phyloP scores from a whole-genome alignment of 2,888 invertebrate genomes.

The Zhuqinia jingwanae region DNA sequence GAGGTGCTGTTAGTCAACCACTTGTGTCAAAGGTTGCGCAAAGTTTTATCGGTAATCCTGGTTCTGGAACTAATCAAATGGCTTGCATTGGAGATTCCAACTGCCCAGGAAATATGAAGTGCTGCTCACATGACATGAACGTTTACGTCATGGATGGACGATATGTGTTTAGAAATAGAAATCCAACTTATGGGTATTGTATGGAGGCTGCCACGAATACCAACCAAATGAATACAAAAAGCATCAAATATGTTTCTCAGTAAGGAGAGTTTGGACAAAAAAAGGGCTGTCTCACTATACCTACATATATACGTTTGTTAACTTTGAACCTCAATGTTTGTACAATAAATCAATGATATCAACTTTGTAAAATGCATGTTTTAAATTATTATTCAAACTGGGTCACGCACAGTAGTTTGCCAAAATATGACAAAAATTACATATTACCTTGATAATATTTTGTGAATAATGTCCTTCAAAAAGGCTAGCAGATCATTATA shows the following conservation, averaged over 20 bases:
- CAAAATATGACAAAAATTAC: no score
- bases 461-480: no score
- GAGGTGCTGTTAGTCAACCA: neutral
- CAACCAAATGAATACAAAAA: neutral
- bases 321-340: neutral
- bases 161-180: conserved; percentile 61
- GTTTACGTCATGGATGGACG: conserved; percentile 70
- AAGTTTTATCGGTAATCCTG: neutral
- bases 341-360: no score
- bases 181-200: conserved; percentile 75
- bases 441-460: no score
- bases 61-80: neutral
- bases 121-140: conserved; percentile 74
- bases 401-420: no score
- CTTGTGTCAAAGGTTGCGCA: neutral
- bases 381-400: no score
- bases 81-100: conserved; percentile 74
- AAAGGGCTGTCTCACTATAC: no score
- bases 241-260: conserved; percentile 28
- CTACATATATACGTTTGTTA: no score
- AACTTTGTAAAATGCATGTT: no score
- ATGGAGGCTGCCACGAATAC: conserved; percentile 63
- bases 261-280: no score
- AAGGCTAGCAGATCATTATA: no score
- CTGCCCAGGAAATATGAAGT: conserved; percentile 75